Evolutionary conservation across 2,888 invertebrate genomes (phyloP).

Genomic region (Eumerus sabulonum): DNA sequence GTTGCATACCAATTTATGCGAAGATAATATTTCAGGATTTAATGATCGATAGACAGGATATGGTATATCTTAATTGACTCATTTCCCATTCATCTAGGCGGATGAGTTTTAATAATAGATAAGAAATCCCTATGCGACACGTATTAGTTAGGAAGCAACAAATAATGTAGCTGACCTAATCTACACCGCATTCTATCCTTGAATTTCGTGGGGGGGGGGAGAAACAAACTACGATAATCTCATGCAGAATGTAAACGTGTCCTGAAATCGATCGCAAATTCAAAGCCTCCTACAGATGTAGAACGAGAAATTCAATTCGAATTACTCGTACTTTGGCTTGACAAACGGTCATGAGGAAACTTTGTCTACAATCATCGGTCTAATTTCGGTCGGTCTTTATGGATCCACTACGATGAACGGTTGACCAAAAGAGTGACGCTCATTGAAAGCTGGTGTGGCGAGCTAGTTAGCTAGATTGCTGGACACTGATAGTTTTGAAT

Average conservation of each 20-base stretch:
- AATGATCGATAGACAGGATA: conserved; percentile 15
- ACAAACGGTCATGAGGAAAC: no score
- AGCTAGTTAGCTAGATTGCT: conserved; percentile 30
- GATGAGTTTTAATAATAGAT: conserved; percentile 36
- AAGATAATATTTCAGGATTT: conserved; percentile 22
- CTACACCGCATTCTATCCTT: conserved; percentile 21
- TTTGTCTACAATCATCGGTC: no score
- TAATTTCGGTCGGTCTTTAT: conserved; percentile 30
- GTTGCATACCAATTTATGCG: no score
- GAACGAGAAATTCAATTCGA: no score
- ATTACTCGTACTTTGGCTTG: no score
- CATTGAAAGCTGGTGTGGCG: not conserved
- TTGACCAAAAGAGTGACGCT: conserved; percentile 25
- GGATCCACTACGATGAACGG: conserved; percentile 50
- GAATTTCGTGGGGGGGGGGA: conserved; percentile 10
- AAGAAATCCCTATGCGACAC: conserved; percentile 62
- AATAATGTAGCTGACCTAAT: not conserved
- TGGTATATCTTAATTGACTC: conserved; percentile 42
- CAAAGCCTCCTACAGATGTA: not conserved
- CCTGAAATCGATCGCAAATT: conserved; percentile 60
- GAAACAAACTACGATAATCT: conserved; percentile 41
- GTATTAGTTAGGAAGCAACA: conserved; percentile 21
- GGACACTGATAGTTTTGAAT: conserved; percentile 67
- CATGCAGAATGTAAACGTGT: conserved; percentile 55
- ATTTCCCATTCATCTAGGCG: conserved; percentile 13